Percentiles rank a stretch among this genome's conserved stretches.
phyloP scores from a whole-genome alignment of 2,888 invertebrate species.

The Caenorhabditis parvicauda region DNA sequence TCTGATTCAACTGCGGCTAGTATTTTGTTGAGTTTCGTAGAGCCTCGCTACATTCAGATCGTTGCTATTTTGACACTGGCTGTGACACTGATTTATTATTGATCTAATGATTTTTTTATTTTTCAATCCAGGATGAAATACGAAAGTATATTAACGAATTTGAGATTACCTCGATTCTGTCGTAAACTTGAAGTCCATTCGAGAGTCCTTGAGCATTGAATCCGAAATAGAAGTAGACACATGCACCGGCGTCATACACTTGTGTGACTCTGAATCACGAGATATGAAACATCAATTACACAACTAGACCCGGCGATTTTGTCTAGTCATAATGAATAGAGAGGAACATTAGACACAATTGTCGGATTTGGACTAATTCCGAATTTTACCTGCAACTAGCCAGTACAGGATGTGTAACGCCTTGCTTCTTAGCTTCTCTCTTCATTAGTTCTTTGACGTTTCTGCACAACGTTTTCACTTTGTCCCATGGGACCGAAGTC shows the following conservation, averaged over 20 bases:
- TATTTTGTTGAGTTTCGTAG: neutral
- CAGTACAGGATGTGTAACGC: slow-evolving; percentile 66
- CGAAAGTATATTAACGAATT: neutral
- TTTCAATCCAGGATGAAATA: too few relatives aligned
- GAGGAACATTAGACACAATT: neutral
- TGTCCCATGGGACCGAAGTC: slow-evolving; percentile 89
- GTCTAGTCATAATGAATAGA: too few relatives aligned
- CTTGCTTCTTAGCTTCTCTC: slow-evolving; percentile 66
- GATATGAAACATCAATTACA: too few relatives aligned
- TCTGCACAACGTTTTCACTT: slow-evolving; percentile 71
- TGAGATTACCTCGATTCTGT: slow-evolving; percentile 75
- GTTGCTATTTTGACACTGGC: too few relatives aligned
- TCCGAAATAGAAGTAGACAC: slow-evolving; percentile 90
- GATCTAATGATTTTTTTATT: neutral
- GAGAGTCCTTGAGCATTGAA: slow-evolving; percentile 71
- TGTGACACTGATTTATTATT: too few relatives aligned
- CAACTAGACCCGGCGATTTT: too few relatives aligned
- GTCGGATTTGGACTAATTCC: neutral
- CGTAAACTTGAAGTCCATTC: slow-evolving; percentile 79
- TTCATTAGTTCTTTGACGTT: slow-evolving; percentile 83
- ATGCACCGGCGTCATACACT: slow-evolving; percentile 93
- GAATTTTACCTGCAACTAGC: slow-evolving; percentile 65
- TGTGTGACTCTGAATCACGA: slow-evolving; percentile 75
- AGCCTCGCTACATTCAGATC: neutral
- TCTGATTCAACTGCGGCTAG: too few relatives aligned